Conservation (phyloP, 2,888 invertebrate species). For the Anthrax anthrax region DNA sequence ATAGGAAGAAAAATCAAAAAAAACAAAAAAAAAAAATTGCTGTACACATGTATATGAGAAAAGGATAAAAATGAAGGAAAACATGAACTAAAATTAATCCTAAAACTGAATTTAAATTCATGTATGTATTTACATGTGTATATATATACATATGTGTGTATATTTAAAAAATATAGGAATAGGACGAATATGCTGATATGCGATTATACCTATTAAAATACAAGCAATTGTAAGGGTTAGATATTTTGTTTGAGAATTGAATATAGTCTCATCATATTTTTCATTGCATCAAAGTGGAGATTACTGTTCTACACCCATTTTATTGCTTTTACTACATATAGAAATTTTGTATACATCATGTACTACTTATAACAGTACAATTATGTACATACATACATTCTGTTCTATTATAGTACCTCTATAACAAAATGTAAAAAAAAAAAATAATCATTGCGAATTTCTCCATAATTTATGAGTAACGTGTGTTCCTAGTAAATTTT, state of each 20-base stretch:
- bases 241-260: background rate
- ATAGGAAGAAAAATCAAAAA: background rate
- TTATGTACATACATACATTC: no score
- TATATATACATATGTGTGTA: background rate
- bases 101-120: background rate
- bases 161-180: no score
- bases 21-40: background rate
- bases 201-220: no score
- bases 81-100: constrained; percentile 7
- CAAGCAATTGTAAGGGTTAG: constrained; percentile 1
- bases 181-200: no score
- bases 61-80: constrained; percentile 6
- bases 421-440: no score
- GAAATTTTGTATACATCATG: no score
- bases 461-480: constrained; percentile 17
- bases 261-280: background rate
- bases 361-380: no score
- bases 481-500: constrained; percentile 13
- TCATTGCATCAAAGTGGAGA: no score
- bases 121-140: background rate
- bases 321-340: no score
- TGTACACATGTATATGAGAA: constrained; percentile 7
- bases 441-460: constrained; percentile 1
- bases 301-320: no score
- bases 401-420: no score